Conservation (phyloP, 2,888 invertebrate genomes). For the Acanthosepion esculentum region DNA sequence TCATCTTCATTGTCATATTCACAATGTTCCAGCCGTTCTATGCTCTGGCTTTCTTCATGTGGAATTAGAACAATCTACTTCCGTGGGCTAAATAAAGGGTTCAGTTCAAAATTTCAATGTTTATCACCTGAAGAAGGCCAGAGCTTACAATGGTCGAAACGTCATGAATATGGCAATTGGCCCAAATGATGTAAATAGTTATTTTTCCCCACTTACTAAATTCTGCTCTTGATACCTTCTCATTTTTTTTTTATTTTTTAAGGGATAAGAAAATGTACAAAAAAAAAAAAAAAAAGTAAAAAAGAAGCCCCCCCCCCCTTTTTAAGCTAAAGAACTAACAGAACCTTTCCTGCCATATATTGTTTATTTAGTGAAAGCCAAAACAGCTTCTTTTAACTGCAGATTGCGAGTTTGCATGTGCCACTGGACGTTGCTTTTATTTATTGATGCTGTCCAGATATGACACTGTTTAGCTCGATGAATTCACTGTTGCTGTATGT, state of each 20-base stretch:
- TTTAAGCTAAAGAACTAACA: too few species aligned
- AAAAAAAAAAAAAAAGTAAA: background rate
- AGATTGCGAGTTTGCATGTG: background rate
- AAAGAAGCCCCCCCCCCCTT: background rate
- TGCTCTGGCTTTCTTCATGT: too few species aligned
- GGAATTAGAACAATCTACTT: too few species aligned
- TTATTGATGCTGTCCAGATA: slow-evolving; percentile 16
- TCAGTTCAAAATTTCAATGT: too few species aligned
- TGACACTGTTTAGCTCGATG: background rate
- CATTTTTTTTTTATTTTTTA: background rate
- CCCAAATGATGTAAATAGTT: too few species aligned
- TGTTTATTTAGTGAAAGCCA: slow-evolving; percentile 6
- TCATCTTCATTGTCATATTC: too few species aligned
- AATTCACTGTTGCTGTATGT: background rate
- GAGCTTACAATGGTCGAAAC: too few species aligned
- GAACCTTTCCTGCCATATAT: background rate
- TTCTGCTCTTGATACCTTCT: background rate
- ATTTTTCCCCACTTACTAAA: background rate
- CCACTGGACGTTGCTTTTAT: background rate
- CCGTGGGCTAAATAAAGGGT: too few species aligned
- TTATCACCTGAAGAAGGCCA: too few species aligned
- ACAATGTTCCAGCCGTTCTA: too few species aligned
- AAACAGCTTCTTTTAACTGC: background rate
- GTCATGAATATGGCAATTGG: too few species aligned
- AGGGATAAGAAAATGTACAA: background rate